Evolutionary conservation across 2,888 invertebrate species (phyloP).

Genomic region (Eupithecia centaureata): DNA sequence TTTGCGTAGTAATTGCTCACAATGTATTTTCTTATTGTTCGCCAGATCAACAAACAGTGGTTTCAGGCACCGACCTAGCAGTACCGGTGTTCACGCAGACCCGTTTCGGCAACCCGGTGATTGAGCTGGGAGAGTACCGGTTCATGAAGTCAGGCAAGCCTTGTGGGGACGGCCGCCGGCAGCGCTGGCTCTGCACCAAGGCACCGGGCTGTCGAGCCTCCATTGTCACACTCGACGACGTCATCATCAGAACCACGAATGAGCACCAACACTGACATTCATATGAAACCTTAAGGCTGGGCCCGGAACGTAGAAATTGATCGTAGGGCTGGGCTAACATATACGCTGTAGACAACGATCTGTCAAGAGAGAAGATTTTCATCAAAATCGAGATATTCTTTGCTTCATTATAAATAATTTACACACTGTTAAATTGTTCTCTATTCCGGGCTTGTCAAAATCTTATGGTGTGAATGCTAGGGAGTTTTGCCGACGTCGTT

Average conservation of each 20-base stretch:
- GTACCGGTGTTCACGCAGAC: constrained; percentile 43
- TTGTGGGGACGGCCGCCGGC: constrained; percentile 41
- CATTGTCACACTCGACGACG: constrained; percentile 52
- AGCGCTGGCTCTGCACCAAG: constrained; percentile 49
- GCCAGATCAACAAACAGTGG: background rate
- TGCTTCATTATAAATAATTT: too few species aligned
- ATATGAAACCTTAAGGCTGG: background rate
- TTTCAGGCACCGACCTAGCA: constrained; percentile 11
- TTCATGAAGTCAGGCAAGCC: constrained; percentile 43
- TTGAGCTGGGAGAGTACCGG: constrained; percentile 56
- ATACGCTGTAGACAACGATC: too few species aligned
- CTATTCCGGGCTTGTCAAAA: too few species aligned
- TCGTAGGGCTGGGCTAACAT: too few species aligned
- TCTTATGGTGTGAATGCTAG: too few species aligned
- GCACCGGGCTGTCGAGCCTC: constrained; percentile 51
- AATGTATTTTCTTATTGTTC: background rate
- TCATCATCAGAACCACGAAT: constrained; percentile 50
- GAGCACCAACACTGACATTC: constrained; percentile 54
- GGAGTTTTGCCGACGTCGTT: too few species aligned
- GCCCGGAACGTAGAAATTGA: too few species aligned
- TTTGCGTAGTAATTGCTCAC: background rate
- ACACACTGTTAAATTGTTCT: too few species aligned
- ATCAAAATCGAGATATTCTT: too few species aligned
- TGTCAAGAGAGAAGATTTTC: background rate
- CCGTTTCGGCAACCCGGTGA: constrained; percentile 48